phyloP scores from a whole-genome alignment of 2,797 vertebrate genomes.

The Coreius guichenoti region DNA sequence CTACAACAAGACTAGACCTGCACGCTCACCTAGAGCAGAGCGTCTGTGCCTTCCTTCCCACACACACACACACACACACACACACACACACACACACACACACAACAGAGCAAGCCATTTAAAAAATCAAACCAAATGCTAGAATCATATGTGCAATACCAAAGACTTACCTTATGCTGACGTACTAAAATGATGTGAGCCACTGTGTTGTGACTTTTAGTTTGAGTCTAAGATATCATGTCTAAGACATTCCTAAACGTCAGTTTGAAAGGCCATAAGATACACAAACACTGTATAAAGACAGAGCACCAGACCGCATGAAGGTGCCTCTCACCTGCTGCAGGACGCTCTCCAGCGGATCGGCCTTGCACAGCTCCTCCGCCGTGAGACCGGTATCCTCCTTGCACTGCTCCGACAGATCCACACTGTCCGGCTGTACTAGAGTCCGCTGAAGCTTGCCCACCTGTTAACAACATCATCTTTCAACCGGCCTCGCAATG shows the following conservation, averaged over 20 bases:
- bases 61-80: conserved; percentile 64
- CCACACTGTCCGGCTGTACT: conserved; percentile 89
- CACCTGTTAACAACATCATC: conserved; percentile 80
- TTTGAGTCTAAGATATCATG: background rate
- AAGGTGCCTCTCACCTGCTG: conserved; percentile 86
- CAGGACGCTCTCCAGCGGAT: conserved; percentile 89
- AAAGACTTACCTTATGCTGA: background rate
- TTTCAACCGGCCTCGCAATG: conserved; percentile 66
- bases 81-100: conserved; percentile 60
- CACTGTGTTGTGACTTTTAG: background rate
- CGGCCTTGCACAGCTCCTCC: conserved; percentile 87
- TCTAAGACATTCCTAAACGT: background rate
- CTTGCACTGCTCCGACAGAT: conserved; percentile 88
- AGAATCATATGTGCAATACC: background rate
- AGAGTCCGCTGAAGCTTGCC: conserved; percentile 90
- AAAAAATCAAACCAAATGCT: background rate
- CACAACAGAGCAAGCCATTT: background rate
- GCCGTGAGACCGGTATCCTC: conserved; percentile 87
- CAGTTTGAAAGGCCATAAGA: background rate
- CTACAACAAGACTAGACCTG: conserved; percentile 88
- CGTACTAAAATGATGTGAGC: background rate
- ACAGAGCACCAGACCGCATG: background rate
- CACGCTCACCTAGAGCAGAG: conserved; percentile 58
- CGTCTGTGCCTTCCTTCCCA: conserved; percentile 62
- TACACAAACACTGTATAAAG: background rate